Base-by-base conservation (phyloP, 2,888 invertebrate species). In the Seira musarum region DNA sequence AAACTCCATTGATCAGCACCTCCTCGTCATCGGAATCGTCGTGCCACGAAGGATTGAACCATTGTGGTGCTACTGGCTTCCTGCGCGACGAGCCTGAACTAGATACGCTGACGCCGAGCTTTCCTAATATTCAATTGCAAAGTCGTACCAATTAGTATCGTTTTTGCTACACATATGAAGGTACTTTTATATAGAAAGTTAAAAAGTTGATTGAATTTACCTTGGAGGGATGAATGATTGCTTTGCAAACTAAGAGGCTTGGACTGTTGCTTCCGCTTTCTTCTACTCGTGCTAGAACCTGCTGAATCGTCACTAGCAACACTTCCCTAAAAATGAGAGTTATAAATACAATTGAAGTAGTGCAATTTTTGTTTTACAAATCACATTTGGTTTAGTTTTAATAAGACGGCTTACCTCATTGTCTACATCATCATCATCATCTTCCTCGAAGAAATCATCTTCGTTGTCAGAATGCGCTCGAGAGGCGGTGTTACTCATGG, bases 41-140 rank as follows among this genome's bases (percentile, higher is more conserved):
- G 64, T 94, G 94, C 95, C 95, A 95, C 87, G 96, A 96, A 6
- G 98, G 98, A 89, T 97, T 97, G 2, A 98, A 96, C 96, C 98
- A 97, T 90, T 98, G 97, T 1, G 98, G 98, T 72, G 97, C 97
- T 0, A 96, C 97, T 0, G 97, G 96, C 90, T 98, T 98, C 87
- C 98, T 92, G 83, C 96, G 90, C 75, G 93, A 95, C 64, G 92
- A 91, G 87, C 93, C 85, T 19, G 85, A 83, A 63, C 83, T 89
- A 6, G 88, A 85, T 83, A 87, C 81, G 82, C 87, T 84, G 86
- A 88, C 83, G 17, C 82, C 81, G 46, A 79, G 76, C 71, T 81
- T 81, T 68, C 81, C 83, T 79, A 76, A 61, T 40, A 40, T 40
- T 40, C 40, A 40, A 40, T 40, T 40, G 40, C 5, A 40, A 40